Percentiles rank a stretch among this genome's conserved stretches.
Conservation (phyloP, 2,797 vertebrate species). For the Darevskia mixta region DNA sequence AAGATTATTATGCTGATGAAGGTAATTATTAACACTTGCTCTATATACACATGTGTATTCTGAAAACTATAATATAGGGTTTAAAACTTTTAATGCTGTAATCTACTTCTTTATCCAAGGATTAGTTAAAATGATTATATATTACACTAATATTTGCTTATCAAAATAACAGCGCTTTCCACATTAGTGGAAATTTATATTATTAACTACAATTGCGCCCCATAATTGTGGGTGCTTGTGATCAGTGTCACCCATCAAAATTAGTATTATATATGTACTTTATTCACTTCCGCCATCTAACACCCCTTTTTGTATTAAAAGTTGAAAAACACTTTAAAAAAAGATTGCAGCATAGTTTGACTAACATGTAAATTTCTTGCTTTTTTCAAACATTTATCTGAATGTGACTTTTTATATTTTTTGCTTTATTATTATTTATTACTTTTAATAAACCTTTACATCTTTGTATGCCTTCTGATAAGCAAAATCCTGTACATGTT, state of each 20-base stretch:
- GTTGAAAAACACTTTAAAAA: too few relatives aligned
- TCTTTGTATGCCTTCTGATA: too few relatives aligned
- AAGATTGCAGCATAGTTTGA: too few relatives aligned
- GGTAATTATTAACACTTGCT: slow-evolving; percentile 31
- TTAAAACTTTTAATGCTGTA: slow-evolving; percentile 21
- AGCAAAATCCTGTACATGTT: background rate
- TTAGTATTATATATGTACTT: background rate
- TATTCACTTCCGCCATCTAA: too few relatives aligned
- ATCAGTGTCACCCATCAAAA: background rate
- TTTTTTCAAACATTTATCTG: too few relatives aligned
- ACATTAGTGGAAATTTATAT: background rate
- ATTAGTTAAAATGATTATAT: slow-evolving; percentile 38
- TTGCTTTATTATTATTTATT: too few relatives aligned
- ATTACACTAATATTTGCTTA: slow-evolving; percentile 25
- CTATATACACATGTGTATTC: slow-evolving; percentile 51
- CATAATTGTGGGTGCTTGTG: background rate
- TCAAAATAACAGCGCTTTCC: slow-evolving; percentile 12
- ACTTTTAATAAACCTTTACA: too few relatives aligned
- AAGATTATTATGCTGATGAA: slow-evolving; percentile 43
- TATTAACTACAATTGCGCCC: background rate
- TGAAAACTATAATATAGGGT: slow-evolving; percentile 37
- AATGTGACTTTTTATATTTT: too few relatives aligned
- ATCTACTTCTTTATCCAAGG: slow-evolving; percentile 25
- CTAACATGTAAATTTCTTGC: too few relatives aligned
- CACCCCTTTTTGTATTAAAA: too few relatives aligned